phyloP scores from a whole-genome alignment of 2,797 vertebrate species.

The Myioborus melanocephalus region DNA sequence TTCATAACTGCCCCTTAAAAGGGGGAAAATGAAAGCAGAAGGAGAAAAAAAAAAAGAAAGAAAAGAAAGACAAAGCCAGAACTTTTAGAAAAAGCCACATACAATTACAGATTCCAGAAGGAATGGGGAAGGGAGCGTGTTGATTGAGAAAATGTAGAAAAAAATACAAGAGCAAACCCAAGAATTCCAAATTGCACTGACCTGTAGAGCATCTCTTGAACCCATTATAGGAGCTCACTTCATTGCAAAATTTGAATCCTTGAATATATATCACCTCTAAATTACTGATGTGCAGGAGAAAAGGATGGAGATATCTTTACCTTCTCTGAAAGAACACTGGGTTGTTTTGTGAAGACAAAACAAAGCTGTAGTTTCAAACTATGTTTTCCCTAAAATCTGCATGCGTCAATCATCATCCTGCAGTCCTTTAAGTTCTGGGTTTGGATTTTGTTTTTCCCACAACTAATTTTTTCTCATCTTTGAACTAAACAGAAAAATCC shows the following conservation, averaged over 20 bases:
- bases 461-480: not conserved
- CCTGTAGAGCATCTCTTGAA: not conserved
- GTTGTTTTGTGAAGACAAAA: not conserved
- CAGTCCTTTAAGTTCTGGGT: not conserved
- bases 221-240: not conserved
- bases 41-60: not conserved
- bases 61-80: not conserved
- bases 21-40: not conserved
- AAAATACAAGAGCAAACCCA: not conserved
- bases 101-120: not conserved
- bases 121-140: accelerated
- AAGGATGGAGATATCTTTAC: not conserved
- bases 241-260: not conserved
- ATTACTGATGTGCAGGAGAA: not conserved
- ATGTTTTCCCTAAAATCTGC: not conserved
- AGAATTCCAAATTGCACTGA: not conserved
- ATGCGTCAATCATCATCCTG: not conserved
- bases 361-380: not conserved
- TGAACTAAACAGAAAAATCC: not conserved
- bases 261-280: not conserved
- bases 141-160: not conserved
- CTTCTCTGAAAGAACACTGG: not conserved
- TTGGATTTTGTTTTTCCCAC: not conserved
- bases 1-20: not conserved
- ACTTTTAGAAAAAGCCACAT: not conserved